Evolutionary conservation across 1,140 invertebrate species (phyloP).

Genomic region (Drosophila ficusphila): DNA sequence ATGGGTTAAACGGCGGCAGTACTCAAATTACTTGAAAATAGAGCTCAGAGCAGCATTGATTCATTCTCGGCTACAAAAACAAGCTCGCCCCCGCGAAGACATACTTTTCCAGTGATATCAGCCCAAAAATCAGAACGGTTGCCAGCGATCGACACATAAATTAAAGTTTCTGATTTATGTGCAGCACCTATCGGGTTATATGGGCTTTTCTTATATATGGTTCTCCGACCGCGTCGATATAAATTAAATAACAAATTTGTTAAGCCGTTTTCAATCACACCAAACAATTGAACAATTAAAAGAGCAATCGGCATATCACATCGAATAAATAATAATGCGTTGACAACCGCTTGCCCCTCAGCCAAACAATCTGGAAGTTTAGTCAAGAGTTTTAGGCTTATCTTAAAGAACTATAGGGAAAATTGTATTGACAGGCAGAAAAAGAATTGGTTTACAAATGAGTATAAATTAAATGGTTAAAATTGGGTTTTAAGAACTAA

Average conservation of each 20-base stretch:
- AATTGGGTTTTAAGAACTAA: neutral
- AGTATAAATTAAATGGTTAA: conserved; percentile 13
- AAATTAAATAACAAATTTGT: conserved; percentile 77
- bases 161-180: conserved; percentile 42
- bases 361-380: neutral
- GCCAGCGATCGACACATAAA: conserved; percentile 29
- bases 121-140: conserved; percentile 37
- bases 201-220: conserved; percentile 23
- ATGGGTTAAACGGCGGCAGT: conserved; percentile 47
- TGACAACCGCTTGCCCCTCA: neutral
- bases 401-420: conserved; percentile 30
- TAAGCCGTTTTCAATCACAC: conserved; percentile 80
- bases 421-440: conserved; percentile 8
- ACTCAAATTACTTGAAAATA: conserved; percentile 67
- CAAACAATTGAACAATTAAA: conserved; percentile 82
- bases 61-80: conserved; percentile 39
- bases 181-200: conserved; percentile 18
- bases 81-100: neutral
- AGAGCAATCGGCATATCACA: conserved; percentile 75
- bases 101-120: conserved; percentile 69
- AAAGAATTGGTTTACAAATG: conserved; percentile 5
- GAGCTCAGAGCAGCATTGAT: conserved; percentile 58
- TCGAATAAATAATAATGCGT: conserved; percentile 66
- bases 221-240: conserved; percentile 44
- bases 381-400: conserved; percentile 38